Evolutionary conservation across 2,888 invertebrate genomes (phyloP).

Genomic region (Ellobium chinense): DNA sequence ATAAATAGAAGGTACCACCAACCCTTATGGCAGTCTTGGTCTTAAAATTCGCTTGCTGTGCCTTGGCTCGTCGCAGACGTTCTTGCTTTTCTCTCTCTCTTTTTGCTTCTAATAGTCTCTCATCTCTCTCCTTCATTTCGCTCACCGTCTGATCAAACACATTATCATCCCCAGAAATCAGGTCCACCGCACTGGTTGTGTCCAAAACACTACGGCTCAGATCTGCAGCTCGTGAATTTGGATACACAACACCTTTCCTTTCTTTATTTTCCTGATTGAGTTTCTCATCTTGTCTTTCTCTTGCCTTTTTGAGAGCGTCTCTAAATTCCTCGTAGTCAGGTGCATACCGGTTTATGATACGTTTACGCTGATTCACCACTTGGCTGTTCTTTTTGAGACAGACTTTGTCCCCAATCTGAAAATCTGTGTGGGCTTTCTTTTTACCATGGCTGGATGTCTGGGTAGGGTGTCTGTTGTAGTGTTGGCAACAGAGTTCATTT

Average conservation of each 20-base stretch:
- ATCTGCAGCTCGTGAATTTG: background rate
- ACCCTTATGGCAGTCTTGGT: too few species aligned
- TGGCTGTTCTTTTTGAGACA: constrained; percentile 70
- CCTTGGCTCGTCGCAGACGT: background rate
- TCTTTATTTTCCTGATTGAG: background rate
- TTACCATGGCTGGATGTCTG: constrained; percentile 36
- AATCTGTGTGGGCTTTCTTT: constrained; percentile 52
- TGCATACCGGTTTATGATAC: constrained; percentile 9
- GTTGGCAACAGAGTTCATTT: constrained; percentile 70
- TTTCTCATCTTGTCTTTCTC: background rate
- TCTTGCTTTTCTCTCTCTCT: background rate
- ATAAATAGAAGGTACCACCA: too few species aligned
- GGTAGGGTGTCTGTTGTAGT: constrained; percentile 65
- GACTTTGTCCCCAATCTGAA: constrained; percentile 69
- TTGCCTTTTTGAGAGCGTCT: background rate
- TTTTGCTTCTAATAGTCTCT: background rate
- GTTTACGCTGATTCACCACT: constrained; percentile 47
- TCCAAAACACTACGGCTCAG: background rate
- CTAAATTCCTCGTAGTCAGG: constrained; percentile 16
- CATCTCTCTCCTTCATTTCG: constrained; percentile 12
- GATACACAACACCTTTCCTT: background rate
- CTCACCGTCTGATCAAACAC: constrained; percentile 1
- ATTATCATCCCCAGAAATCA: constrained; percentile 10
- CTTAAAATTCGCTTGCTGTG: too few species aligned
- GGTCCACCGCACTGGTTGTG: background rate